Conservation (phyloP, 1,140 invertebrate species). For the Papilio aristodemus region DNA sequence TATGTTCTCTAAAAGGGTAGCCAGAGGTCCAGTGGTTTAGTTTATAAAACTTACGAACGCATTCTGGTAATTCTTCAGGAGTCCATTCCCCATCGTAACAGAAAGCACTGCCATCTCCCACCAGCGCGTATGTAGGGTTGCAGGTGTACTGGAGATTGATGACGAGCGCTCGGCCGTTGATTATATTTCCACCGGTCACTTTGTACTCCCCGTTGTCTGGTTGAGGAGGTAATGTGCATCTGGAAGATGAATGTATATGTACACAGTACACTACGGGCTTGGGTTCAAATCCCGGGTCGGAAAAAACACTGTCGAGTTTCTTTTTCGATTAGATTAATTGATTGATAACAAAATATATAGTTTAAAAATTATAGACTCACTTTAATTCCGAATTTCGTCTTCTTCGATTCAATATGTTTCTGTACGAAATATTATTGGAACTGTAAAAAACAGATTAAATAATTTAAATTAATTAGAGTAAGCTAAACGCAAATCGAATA, state of each 20-base stretch:
- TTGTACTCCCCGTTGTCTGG: constrained; percentile 18
- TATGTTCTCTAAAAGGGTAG: no score
- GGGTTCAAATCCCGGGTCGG: no score
- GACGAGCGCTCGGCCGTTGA: constrained; percentile 2
- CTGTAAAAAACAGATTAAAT: not conserved
- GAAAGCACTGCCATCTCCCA: not conserved
- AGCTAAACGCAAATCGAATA: not conserved
- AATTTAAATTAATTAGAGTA: not conserved
- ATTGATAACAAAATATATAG: no score
- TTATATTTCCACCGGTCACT: not conserved
- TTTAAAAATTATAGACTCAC: not conserved
- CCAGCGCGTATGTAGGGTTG: not conserved
- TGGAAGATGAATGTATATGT: no score
- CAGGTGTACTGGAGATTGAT: constrained; percentile 17
- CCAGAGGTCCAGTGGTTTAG: no score
- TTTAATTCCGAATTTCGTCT: not conserved
- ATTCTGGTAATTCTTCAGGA: not conserved
- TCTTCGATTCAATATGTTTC: constrained; percentile 4
- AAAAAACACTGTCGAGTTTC: no score
- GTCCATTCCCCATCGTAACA: constrained; percentile 19
- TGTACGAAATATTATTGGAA: constrained; percentile 12
- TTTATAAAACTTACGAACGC: constrained; percentile 12
- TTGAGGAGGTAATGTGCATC: constrained; percentile 11
- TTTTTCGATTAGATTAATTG: no score
- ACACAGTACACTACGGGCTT: no score